Conservation (phyloP, 2,797 vertebrate species). For the Cynodonichthys magdalenae region DNA sequence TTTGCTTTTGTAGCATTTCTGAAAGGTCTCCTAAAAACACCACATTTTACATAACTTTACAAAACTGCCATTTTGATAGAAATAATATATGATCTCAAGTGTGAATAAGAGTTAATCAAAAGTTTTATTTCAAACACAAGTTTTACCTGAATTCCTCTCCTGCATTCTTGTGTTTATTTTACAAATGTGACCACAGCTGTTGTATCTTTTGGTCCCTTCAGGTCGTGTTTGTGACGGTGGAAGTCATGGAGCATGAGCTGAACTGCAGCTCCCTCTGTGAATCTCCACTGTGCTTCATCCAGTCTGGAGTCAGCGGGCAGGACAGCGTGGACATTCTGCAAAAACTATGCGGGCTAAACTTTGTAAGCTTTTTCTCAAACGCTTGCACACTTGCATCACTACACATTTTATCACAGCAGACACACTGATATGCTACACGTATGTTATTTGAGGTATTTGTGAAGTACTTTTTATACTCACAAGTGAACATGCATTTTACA, state of each 20-base stretch:
- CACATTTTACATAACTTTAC: too few relatives aligned
- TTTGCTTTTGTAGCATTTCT: too few relatives aligned
- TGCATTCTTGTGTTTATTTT: not conserved
- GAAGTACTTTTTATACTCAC: too few relatives aligned
- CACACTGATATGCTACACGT: not conserved
- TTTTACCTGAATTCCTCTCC: not conserved
- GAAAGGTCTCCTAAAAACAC: too few relatives aligned
- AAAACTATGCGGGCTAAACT: conserved; percentile 86
- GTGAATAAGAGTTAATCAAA: not conserved
- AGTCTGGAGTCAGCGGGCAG: conserved; percentile 78
- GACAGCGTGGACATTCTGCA: conserved; percentile 80
- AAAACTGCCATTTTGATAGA: too few relatives aligned
- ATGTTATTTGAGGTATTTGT: not conserved
- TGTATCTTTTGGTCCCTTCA: conserved; percentile 30
- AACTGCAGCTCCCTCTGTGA: conserved; percentile 92
- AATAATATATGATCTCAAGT: too few relatives aligned
- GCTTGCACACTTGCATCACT: not conserved
- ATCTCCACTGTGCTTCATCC: conserved; percentile 78
- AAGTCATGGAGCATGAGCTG: conserved; percentile 86
- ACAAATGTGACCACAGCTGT: not conserved
- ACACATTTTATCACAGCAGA: not conserved
- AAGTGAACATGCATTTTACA: too few relatives aligned
- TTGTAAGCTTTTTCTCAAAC: conserved; percentile 69
- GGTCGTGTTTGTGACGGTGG: conserved; percentile 74
- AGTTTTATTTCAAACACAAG: not conserved